Conservation (phyloP, 2,797 vertebrate genomes). For the Danio kyathit region DNA sequence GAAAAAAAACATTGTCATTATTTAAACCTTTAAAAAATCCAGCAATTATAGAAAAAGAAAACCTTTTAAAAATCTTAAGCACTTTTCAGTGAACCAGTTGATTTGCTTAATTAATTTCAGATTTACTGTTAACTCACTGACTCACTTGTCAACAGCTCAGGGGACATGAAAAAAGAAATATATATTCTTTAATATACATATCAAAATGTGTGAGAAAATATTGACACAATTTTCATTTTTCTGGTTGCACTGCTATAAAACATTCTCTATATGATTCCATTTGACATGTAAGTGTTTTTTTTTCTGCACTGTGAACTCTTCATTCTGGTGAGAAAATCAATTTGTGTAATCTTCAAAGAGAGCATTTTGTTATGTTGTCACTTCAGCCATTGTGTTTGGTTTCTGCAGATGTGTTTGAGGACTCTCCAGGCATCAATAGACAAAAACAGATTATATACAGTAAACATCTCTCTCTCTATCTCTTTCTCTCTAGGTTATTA, state of each 20-base stretch:
- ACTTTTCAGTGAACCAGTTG: too few relatives aligned
- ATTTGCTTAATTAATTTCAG: too few relatives aligned
- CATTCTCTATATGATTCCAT: too few relatives aligned
- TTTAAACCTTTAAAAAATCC: too few relatives aligned
- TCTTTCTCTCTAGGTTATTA: conserved; percentile 21
- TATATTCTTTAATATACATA: too few relatives aligned
- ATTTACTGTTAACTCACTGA: too few relatives aligned
- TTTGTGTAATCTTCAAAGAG: conserved; percentile 1
- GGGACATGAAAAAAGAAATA: too few relatives aligned
- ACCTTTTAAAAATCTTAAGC: too few relatives aligned
- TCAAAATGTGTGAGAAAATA: background rate
- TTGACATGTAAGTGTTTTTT: background rate
- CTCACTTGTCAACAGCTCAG: too few relatives aligned
- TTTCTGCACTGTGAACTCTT: background rate
- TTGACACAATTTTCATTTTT: background rate
- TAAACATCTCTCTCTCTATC: conserved; percentile 36
- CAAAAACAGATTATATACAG: conserved; percentile 49
- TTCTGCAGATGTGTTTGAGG: conserved; percentile 27
- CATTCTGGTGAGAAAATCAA: conserved; percentile 15
- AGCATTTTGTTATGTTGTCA: conserved; percentile 6
- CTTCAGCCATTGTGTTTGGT: conserved; percentile 2
- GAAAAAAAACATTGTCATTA: too few relatives aligned
- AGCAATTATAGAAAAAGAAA: too few relatives aligned
- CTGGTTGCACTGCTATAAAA: background rate
- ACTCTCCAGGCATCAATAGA: conserved; percentile 31